Conservation (phyloP, 92 coral and sea anemone genomes). For the Ricordea florida region DNA sequence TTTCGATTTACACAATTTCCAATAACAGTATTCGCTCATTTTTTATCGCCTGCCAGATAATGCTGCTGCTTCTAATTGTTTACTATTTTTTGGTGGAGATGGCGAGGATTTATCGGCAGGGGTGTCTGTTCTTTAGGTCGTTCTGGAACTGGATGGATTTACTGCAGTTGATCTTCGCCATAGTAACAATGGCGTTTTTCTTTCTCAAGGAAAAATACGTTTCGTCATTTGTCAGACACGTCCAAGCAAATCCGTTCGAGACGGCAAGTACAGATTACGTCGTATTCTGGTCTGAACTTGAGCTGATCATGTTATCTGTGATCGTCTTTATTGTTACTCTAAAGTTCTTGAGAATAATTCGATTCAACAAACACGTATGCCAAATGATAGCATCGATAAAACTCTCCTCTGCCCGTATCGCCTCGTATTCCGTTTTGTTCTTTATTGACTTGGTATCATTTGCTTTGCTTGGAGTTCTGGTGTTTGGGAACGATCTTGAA, state of each 20-base stretch:
- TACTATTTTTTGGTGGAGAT: slow-evolving; percentile 71
- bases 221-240: slow-evolving; percentile 69
- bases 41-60: slow-evolving; percentile 64
- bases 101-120: slow-evolving; percentile 59
- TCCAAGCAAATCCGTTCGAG: slow-evolving; percentile 84
- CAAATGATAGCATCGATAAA: slow-evolving; percentile 84
- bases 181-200: slow-evolving; percentile 67
- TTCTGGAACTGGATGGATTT: slow-evolving; percentile 97
- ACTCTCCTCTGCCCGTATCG: slow-evolving; percentile 49
- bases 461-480: slow-evolving; percentile 60
- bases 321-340: slow-evolving; percentile 86
- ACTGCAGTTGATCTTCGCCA: slow-evolving; percentile 72
- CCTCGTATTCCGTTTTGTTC: slow-evolving; percentile 69
- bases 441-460: slow-evolving; percentile 69
- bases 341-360: slow-evolving; percentile 73
- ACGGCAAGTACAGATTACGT: slow-evolving; percentile 86
- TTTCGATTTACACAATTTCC: slow-evolving; percentile 69
- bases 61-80: slow-evolving; percentile 67
- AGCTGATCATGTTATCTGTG: slow-evolving; percentile 63
- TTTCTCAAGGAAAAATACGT: slow-evolving; percentile 84
- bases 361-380: slow-evolving; percentile 87
- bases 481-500: slow-evolving; percentile 61
- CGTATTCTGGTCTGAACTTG: slow-evolving; percentile 75
- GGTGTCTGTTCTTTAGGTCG: slow-evolving; percentile 72
- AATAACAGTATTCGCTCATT: slow-evolving; percentile 40